phyloP scores from a whole-genome alignment of 2,797 vertebrate species.

The Sebastiscus albofasciatus region DNA sequence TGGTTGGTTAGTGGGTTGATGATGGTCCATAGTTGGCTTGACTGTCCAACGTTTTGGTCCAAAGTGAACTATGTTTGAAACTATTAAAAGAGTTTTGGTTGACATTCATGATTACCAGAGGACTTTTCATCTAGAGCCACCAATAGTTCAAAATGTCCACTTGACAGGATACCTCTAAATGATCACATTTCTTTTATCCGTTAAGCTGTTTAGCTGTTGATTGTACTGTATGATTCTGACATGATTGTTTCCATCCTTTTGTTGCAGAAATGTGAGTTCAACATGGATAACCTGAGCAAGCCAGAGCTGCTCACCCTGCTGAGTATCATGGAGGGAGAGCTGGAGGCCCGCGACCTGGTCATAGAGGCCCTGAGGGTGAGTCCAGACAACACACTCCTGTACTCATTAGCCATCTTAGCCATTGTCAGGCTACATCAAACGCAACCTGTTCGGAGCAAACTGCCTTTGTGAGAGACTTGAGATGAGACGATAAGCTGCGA shows the following conservation, averaged over 20 bases:
- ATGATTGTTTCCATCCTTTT: neutral
- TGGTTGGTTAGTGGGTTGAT: neutral
- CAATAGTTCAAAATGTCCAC: too few species aligned
- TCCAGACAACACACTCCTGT: slow-evolving; percentile 24
- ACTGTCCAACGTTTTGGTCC: neutral
- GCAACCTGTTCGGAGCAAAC: neutral
- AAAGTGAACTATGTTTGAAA: neutral
- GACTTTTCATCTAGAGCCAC: neutral
- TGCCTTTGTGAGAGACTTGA: slow-evolving; percentile 22
- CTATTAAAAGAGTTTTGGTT: neutral
- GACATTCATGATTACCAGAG: neutral
- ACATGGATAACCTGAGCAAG: slow-evolving; percentile 97
- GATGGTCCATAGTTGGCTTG: neutral
- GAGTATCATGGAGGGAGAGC: slow-evolving; percentile 97
- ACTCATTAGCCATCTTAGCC: neutral
- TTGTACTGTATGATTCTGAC: neutral
- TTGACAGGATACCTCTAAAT: too few species aligned
- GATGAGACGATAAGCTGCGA: slow-evolving; percentile 32
- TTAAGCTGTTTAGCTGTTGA: neutral
- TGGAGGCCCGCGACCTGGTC: slow-evolving; percentile 96
- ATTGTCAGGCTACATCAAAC: neutral
- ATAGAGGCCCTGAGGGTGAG: slow-evolving; percentile 97
- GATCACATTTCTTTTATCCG: too few species aligned
- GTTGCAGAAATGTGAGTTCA: slow-evolving; percentile 94
- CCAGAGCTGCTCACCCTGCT: slow-evolving; percentile 93